These are phyloP conservation scores for Lepus oiostolus DNA, from an alignment of 2,797 vertebrate genomes.

Conservation along the genomic window DNA sequence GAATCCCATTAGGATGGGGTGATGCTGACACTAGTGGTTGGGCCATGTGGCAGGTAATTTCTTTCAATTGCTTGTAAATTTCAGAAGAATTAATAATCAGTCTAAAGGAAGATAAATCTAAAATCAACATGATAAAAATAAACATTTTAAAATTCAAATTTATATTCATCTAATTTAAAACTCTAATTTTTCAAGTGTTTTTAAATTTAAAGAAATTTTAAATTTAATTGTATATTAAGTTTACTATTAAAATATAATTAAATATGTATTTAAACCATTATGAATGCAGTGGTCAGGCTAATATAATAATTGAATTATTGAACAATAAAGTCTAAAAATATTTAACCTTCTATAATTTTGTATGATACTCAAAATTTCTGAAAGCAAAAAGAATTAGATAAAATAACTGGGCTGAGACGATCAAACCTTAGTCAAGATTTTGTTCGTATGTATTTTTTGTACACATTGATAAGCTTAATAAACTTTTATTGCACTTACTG, in stretches of 20 bases:
- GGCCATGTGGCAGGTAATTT: not conserved
- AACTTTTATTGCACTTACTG: not conserved
- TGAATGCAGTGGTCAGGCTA: not conserved
- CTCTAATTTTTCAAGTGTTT: not conserved
- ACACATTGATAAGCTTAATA: not conserved
- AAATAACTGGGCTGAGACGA: not conserved
- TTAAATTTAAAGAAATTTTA: constrained; percentile 7
- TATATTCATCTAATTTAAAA: not conserved
- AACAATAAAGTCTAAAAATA: constrained; percentile 28
- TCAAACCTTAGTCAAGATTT: not conserved
- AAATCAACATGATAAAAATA: constrained; percentile 10
- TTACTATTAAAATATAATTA: constrained; percentile 30
- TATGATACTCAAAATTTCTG: not conserved
- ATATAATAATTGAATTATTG: not conserved
- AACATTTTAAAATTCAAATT: constrained; percentile 26
- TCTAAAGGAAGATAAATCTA: not conserved
- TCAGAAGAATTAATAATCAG: constrained; percentile 42
- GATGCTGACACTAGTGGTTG: too few relatives aligned
- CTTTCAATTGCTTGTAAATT: not conserved
- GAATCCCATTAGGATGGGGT: too few relatives aligned
- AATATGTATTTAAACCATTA: constrained; percentile 3
- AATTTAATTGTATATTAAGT: not conserved
- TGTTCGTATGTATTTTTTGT: not conserved
- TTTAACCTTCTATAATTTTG: constrained; percentile 22
- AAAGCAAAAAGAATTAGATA: not conserved